These are phyloP conservation scores for Nansenia antarctica DNA, from an alignment of 2,113 vertebrate genomes.

Conservation along the genomic window DNA sequence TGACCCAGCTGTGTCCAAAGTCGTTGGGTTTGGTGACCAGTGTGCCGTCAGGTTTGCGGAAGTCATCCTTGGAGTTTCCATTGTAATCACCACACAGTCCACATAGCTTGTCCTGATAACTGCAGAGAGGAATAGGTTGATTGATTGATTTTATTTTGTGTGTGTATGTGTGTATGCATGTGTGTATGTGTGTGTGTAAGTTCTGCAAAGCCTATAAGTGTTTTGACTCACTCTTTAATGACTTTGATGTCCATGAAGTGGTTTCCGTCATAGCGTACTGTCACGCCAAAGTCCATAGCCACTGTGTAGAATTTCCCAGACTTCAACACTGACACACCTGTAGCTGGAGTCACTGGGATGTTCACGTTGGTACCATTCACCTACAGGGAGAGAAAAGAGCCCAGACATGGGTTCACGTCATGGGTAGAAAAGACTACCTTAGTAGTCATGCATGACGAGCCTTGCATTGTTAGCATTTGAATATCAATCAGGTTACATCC, in stretches of 20 bases:
- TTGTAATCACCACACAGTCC: slow-evolving; percentile 79
- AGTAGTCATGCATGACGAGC: neutral
- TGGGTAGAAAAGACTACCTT: neutral
- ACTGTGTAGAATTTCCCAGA: slow-evolving; percentile 64
- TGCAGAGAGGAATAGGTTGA: slow-evolving; percentile 28
- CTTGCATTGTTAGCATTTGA: neutral
- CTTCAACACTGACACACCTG: slow-evolving; percentile 54
- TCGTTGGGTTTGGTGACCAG: slow-evolving; percentile 57
- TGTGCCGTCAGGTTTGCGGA: slow-evolving; percentile 69
- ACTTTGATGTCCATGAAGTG: slow-evolving; percentile 76
- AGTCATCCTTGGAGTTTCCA: slow-evolving; percentile 67
- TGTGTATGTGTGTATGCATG: neutral
- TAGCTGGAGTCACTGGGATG: slow-evolving; percentile 36
- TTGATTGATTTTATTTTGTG: fast-evolving
- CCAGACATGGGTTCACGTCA: neutral
- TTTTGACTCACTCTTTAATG: slow-evolving; percentile 71
- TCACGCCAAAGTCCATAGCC: slow-evolving; percentile 69
- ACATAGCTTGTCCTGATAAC: slow-evolving; percentile 69
- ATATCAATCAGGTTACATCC: neutral
- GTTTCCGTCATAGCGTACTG: slow-evolving; percentile 76
- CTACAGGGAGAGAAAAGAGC: slow-evolving; percentile 27
- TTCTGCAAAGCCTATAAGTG: neutral
- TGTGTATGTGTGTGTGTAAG: neutral
- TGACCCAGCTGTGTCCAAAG: slow-evolving; percentile 79
- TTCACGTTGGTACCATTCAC: slow-evolving; percentile 63